Base-by-base conservation (phyloP, 1,140 invertebrate species). In the Cyphomyrmex costatus region DNA sequence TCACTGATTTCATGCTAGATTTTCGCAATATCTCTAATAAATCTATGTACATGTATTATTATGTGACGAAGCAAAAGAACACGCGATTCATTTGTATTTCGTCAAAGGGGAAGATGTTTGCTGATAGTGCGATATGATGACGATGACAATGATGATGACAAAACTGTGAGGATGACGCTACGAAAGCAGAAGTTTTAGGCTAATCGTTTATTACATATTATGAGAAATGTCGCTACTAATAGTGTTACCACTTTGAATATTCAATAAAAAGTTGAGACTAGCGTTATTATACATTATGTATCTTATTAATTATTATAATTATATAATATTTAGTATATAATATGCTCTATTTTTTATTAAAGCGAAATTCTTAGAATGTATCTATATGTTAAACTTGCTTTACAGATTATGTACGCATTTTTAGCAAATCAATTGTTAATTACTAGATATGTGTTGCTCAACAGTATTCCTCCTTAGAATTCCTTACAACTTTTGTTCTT, bases 181-280 rank as follows among this genome's bases (percentile, higher is more conserved):
- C 51, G 58, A 58, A 42, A 63, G 65, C 86, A 85, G 66, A 91
- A 65, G 53, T 86, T 90, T 86, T 86, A 91, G 89, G 78, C 51
- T 91, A 91, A 91, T 88, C 89, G 85, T 91, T 90, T 90, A 90
- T 89, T 88, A 90, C 65, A 87, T 77, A 80, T 89, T 89, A 88
- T 88, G 86, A 92, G 73, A 71, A 93, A 90, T 92, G 88, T 92
- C 86, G 84, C 88, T 87, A 89, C 65, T 90, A 92, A 80, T 92
- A 93, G 92, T 92, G 91, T 93, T 93, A 92, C 88, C 91, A 92
- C 87, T 92, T 92, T 93, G 88, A 93, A 92, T 93, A 93, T 93
- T 92, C 89, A 93, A 93, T 93, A 93, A 93, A 93, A 91, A 76
- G 87, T 92, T 92, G 85, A 92, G 61, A 84, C 74, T 84, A 88